These are phyloP conservation scores for Sander vitreus DNA, from an alignment of 2,113 vertebrate species.

Conservation along the genomic window DNA sequence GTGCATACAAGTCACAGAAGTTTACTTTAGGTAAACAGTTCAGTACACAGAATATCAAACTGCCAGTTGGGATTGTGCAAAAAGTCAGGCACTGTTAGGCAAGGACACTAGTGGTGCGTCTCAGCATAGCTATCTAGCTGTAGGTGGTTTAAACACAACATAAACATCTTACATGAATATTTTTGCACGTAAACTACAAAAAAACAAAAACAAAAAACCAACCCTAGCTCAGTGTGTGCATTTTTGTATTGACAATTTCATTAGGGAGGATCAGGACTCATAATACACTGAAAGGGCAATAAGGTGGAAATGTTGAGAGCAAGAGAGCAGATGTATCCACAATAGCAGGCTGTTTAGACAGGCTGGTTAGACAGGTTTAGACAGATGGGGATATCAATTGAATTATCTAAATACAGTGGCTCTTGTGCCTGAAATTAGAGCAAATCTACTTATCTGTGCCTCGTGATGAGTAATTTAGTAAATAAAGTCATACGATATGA, in stretches of 20 bases:
- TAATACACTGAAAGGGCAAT: neutral
- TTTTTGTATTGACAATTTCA: neutral
- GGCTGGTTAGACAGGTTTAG: too few species aligned
- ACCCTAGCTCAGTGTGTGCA: neutral
- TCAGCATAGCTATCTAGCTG: too few species aligned
- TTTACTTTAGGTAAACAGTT: too few species aligned
- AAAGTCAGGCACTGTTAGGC: too few species aligned
- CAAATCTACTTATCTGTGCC: conserved; percentile 44
- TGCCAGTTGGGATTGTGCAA: too few species aligned
- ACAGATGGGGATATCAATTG: conserved; percentile 25
- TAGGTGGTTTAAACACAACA: too few species aligned
- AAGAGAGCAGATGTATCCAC: conserved; percentile 10
- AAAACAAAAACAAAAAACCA: too few species aligned
- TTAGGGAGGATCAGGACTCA: neutral
- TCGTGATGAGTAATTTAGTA: conserved; percentile 23
- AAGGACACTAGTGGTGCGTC: too few species aligned
- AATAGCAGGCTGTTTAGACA: conserved; percentile 11
- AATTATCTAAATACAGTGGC: conserved; percentile 39
- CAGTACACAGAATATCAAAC: too few species aligned
- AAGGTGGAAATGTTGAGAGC: neutral
- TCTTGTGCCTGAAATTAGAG: conserved; percentile 39
- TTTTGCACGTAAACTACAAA: too few species aligned
- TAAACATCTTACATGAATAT: too few species aligned
- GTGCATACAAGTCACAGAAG: too few species aligned
- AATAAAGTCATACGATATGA: conserved; percentile 43